A percentile compares a stretch with the other conserved stretches of the same genome.
Evolutionary conservation across 2,113 vertebrate genomes (phyloP).

Genomic region (Diglossa brunneiventris): DNA sequence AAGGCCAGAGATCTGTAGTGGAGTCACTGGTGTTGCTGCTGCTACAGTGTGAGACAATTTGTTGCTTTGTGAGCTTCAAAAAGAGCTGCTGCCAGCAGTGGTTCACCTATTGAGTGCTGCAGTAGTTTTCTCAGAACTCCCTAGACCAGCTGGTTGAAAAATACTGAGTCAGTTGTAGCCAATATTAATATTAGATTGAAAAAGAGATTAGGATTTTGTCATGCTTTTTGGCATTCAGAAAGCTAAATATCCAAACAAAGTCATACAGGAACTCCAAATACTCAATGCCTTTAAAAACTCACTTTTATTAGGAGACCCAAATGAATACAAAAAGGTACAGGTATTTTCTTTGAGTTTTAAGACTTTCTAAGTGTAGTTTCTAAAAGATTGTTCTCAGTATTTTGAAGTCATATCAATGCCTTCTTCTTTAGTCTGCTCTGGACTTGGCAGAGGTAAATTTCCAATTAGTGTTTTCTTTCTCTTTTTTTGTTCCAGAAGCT

Average conservation of each 20-base stretch:
- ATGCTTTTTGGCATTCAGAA: not conserved
- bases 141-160: not conserved
- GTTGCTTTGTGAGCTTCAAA: not conserved
- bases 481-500: not conserved
- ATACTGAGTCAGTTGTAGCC: not conserved
- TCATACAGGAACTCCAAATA: not conserved
- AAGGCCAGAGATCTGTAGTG: not conserved
- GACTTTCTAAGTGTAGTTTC: not conserved
- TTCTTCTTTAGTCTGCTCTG: not conserved
- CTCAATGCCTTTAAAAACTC: not conserved
- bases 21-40: not conserved
- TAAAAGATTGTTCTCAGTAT: not conserved
- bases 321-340: not conserved
- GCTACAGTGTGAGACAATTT: not conserved
- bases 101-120: not conserved
- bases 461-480: conserved; percentile 12
- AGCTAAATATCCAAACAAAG: not conserved
- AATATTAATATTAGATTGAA: not conserved
- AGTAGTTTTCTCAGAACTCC: not conserved
- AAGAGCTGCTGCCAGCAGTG: not conserved
- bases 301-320: not conserved
- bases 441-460: conserved; percentile 48
- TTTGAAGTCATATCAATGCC: not conserved
- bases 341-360: not conserved
- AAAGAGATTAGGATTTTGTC: not conserved